Conservation (phyloP, 2,113 vertebrate genomes). For the Eulemur rufifrons region DNA sequence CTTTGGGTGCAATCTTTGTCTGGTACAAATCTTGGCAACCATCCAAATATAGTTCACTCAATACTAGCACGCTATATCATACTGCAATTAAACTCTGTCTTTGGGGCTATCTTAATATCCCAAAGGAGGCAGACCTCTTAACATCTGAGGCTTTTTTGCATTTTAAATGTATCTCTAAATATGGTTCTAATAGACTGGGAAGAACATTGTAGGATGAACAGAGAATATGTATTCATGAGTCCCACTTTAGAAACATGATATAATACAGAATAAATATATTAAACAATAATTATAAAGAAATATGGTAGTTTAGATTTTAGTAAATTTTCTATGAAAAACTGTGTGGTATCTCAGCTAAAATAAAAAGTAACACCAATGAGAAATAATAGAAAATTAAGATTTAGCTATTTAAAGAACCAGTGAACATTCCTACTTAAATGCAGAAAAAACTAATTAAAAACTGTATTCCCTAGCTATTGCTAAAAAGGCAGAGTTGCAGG, state of each 20-base stretch:
- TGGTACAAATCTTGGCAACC: constrained; percentile 35
- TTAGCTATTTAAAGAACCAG: neutral
- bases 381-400: constrained; percentile 50
- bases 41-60: constrained; percentile 46
- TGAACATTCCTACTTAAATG: neutral
- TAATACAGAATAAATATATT: constrained; percentile 21
- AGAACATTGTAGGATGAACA: constrained; percentile 29
- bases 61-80: neutral
- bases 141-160: constrained; percentile 72
- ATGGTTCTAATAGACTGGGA: constrained; percentile 43
- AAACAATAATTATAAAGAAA: neutral
- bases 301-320: neutral
- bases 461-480: neutral
- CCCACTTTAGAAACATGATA: constrained; percentile 22
- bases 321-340: neutral
- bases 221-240: neutral
- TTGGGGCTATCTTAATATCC: constrained; percentile 61
- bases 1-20: neutral
- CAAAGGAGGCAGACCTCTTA: constrained; percentile 61
- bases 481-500: neutral
- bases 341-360: neutral
- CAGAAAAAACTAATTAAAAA: constrained; percentile 40
- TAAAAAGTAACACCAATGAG: neutral
- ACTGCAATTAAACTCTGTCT: constrained; percentile 72
- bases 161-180: constrained; percentile 67